Evolutionary conservation across 2,797 vertebrate species (phyloP).

Genomic region (Meriones psammophilus): DNA sequence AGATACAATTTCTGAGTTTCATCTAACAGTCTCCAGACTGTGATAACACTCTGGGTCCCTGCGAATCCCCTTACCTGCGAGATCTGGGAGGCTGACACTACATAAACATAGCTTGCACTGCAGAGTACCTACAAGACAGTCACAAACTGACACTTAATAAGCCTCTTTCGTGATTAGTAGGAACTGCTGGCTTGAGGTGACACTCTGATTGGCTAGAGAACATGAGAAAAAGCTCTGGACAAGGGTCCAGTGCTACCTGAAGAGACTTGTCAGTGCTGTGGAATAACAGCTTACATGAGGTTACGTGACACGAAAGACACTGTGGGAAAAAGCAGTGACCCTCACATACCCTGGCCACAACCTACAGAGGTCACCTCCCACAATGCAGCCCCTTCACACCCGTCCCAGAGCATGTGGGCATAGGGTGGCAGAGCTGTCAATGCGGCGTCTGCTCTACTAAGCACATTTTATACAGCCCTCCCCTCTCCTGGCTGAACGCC

Average conservation of each 20-base stretch:
- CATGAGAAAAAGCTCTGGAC: not conserved
- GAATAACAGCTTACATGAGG: not conserved
- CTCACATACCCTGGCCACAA: not conserved
- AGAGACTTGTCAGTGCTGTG: not conserved
- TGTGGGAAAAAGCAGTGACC: conserved; percentile 18
- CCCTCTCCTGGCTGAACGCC: conserved; percentile 36
- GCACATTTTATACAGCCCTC: not conserved
- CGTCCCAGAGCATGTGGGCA: not conserved
- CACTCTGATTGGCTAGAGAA: conserved; percentile 40
- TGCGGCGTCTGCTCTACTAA: not conserved
- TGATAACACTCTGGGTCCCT: not conserved
- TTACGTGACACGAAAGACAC: conserved; percentile 3
- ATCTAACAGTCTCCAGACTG: conserved; percentile 8
- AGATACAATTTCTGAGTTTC: not conserved
- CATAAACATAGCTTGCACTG: not conserved
- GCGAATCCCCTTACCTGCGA: not conserved
- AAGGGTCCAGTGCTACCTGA: not conserved
- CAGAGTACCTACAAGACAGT: not conserved
- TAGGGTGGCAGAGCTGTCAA: not conserved
- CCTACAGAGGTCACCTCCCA: not conserved
- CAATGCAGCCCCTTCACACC: not conserved
- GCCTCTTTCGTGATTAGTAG: not conserved
- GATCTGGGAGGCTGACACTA: not conserved
- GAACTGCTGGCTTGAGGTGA: not conserved
- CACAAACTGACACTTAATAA: not conserved